Base-by-base conservation (phyloP, 1,140 invertebrate species). In the Theocolax elegans region DNA sequence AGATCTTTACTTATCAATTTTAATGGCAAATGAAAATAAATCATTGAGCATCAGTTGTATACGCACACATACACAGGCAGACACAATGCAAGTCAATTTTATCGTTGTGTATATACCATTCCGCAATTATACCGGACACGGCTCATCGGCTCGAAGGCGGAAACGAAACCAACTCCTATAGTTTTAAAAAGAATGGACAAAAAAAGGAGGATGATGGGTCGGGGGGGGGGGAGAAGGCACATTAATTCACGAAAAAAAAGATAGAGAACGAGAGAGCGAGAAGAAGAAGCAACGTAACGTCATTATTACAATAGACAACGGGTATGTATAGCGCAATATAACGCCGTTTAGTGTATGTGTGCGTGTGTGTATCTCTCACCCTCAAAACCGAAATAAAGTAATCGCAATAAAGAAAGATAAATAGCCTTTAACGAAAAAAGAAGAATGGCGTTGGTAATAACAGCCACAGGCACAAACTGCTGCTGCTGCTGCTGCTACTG, bases 401-500 rank as follows among this genome's bases (percentile, higher is more conserved):
- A 60, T 65, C 44, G 38, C 53, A 49, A 71, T 59, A 56, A 71
- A 71, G 58, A 46, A 48, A 71, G 63, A 71, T 71, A 71, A 71
- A 71, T 71, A 66, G 63, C 44, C 46, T 17, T n/a, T 4, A 19
- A 58, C 8, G 35, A 19, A 60, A 60, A 56, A 35, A 35, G 23
- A 40, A 21, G 31, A 60, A 53, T 70, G 27, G 40, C 7, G 40
- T 40, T 35, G 35, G 48, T 13, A 62, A 62, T 69, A 69, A 62
- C 8, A 63, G 49, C 59, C 59, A 19, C 59, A 70, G 49, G 38
- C 58, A 70, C 59, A 64, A 70, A 63, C 38, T 70, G 58, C 27
- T 42, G 21, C 42, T 63, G 31, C 23, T 27, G 15, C 46, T 15
- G n/a, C 29, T 53, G 15, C 9, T 27, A 17, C 25, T 15, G 7